Conservation (phyloP, 2,113 vertebrate species). For the Anthoscopus minutus region DNA sequence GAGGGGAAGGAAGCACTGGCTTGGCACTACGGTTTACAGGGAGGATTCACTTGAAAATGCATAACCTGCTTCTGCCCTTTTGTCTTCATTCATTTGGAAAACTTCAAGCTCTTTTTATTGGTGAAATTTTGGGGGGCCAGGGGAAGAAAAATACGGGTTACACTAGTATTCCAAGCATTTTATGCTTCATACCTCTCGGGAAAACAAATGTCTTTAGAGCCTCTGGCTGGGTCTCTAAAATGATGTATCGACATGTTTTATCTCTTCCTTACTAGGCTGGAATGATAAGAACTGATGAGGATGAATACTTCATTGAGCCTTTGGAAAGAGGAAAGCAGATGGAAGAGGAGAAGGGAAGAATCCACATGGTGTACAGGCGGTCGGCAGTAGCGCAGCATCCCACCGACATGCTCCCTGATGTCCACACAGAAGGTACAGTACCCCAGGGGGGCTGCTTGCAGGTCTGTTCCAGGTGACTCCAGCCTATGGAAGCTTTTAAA, state of each 20-base stretch:
- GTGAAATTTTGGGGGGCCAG: rapidly evolving
- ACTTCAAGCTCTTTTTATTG: background rate
- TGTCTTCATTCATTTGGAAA: background rate
- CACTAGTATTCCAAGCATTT: background rate
- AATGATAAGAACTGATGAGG: conserved; percentile 90
- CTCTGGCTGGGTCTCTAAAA: background rate
- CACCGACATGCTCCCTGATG: conserved; percentile 67
- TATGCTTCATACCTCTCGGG: background rate
- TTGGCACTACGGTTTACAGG: background rate
- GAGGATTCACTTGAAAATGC: background rate
- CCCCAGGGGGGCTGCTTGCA: rapidly evolving
- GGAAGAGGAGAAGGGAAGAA: conserved; percentile 86
- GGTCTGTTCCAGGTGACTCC: background rate
- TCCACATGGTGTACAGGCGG: conserved; percentile 91
- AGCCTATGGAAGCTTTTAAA: background rate
- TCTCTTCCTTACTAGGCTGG: conserved; percentile 80
- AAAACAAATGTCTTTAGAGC: background rate
- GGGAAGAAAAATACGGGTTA: rapidly evolving
- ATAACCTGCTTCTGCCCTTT: background rate
- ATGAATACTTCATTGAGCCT: conserved; percentile 97
- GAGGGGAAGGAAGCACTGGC: background rate
- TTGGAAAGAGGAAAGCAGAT: conserved; percentile 89
- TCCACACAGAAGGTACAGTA: conserved; percentile 68
- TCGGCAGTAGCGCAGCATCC: conserved; percentile 72
- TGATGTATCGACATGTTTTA: background rate